Base-by-base conservation (phyloP, 2,888 invertebrate genomes). In the Serrognathus titanus region DNA sequence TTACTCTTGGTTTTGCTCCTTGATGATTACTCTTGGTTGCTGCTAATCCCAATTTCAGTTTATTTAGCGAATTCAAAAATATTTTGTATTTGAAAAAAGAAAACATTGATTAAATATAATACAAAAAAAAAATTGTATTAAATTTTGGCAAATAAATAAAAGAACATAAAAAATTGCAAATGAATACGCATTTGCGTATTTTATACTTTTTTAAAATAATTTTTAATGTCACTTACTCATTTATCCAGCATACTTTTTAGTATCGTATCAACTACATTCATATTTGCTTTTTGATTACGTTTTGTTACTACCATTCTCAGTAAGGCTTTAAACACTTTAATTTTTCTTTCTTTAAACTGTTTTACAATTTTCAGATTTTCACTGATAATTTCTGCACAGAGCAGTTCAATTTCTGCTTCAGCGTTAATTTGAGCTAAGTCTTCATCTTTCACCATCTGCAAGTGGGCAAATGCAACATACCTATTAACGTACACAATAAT, bases 321-420 rank as follows among this genome's bases (percentile, higher is more conserved):
- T 58, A 92, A 80, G 35, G 85, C 85, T 67, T 82, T 84, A 47
- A 88, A 82, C 7, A 86, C 82, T 78, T 89, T 89, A 0, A 73
- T 75, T 76, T 91, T 91, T 4, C 92, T 92, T 8, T 77, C 78
- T 71, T 82, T 85, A 70, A 86, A 91, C 63, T 84, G 80, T 60
- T 81, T 78, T 1, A 88, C 88, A 52, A 86, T 71, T 71, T 88
- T 85, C 9, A 84, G 80, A 76, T 90, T 88, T 59, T 84, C 81
- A 10, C 82, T 71, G 35, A 92, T 74, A 0, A 88, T 80, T 65
- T 81, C 76, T 50, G 74, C 65, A 71, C 92, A 92, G 41, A 85
- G 73, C 61, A 80, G 75, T 51, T 76, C 78, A 58, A 94, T 82
- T 71, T 82, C 79, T 6, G 75, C 69, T 59, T 80, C 75, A 70